Conservation (phyloP, 2,113 vertebrate species). For the Syrrhaptes paradoxus region DNA sequence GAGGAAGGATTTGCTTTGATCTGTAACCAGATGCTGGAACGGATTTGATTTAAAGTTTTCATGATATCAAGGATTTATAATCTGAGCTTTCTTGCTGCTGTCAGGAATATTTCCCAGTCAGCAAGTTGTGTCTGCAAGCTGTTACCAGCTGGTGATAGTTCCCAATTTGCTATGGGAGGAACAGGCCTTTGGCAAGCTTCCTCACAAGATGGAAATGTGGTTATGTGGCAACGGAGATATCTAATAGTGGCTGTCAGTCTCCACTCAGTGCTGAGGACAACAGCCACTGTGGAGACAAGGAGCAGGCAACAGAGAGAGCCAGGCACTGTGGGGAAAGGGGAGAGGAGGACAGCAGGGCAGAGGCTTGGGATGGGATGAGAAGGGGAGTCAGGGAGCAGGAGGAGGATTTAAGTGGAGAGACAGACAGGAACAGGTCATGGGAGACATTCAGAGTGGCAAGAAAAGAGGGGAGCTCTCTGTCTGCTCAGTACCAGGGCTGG, state of each 20-base stretch:
- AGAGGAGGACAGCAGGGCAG: background rate
- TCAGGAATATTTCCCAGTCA: constrained; percentile 63
- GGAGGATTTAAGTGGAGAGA: background rate
- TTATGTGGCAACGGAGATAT: background rate
- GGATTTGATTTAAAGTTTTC: constrained; percentile 62
- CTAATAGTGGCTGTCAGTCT: background rate
- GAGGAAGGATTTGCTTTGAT: constrained; percentile 50
- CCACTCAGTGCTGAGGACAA: rapidly evolving
- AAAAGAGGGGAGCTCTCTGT: background rate
- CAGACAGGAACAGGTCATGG: background rate
- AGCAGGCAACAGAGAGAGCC: background rate
- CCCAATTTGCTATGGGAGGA: constrained; percentile 26
- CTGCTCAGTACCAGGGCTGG: background rate
- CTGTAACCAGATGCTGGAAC: constrained; percentile 34
- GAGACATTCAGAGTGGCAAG: background rate
- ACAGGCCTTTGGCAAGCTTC: constrained; percentile 48
- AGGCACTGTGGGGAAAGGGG: background rate
- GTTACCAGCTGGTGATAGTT: constrained; percentile 63
- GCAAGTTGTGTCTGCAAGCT: constrained; percentile 59
- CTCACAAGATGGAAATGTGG: background rate
- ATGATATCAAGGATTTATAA: constrained; percentile 62
- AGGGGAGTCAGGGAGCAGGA: background rate
- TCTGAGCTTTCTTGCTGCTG: constrained; percentile 60
- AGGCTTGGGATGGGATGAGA: background rate
- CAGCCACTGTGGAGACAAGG: background rate